Evolutionary conservation across 1,140 invertebrate species (phyloP).

Genomic region (Pogonognathellus flavescens): DNA sequence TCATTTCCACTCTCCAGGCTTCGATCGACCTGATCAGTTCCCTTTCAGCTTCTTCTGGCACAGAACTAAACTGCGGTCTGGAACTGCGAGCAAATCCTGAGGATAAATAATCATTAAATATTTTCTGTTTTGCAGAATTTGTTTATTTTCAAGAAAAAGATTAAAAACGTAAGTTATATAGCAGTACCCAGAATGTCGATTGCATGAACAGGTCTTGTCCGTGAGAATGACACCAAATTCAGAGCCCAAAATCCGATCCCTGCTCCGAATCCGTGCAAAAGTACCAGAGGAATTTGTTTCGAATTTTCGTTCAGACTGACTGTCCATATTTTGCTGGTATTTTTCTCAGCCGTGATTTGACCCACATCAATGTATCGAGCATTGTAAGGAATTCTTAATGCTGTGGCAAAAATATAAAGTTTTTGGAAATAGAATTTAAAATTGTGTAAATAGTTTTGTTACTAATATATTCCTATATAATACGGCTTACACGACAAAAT

Average conservation of each 20-base stretch:
- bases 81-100: conserved; percentile 93
- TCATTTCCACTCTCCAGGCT: conserved; percentile 92
- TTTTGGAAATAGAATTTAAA: no score
- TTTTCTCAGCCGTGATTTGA: not conserved
- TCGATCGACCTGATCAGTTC: conserved; percentile 94
- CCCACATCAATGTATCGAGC: not conserved
- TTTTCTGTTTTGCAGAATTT: no score
- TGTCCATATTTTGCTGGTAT: conserved; percentile 79
- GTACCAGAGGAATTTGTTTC: conserved; percentile 82
- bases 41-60: conserved; percentile 85
- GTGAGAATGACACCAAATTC: conserved; percentile 83
- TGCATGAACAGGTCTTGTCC: conserved; percentile 88
- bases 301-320: conserved; percentile 85
- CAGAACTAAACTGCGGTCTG: conserved; percentile 85
- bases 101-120: no score
- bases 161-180: no score
- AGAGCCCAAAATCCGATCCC: conserved; percentile 90
- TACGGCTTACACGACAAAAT: not conserved
- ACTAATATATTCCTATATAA: no score
- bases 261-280: conserved; percentile 93
- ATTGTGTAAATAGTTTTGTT: no score
- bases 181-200: conserved; percentile 85
- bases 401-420: no score
- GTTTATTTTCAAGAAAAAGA: no score
- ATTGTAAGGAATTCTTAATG: not conserved